Percentiles rank a stretch among this genome's conserved stretches.
These are phyloP conservation scores for Amazona vittata DNA, from an alignment of 2,113 vertebrate genomes.

Conservation along the genomic window DNA sequence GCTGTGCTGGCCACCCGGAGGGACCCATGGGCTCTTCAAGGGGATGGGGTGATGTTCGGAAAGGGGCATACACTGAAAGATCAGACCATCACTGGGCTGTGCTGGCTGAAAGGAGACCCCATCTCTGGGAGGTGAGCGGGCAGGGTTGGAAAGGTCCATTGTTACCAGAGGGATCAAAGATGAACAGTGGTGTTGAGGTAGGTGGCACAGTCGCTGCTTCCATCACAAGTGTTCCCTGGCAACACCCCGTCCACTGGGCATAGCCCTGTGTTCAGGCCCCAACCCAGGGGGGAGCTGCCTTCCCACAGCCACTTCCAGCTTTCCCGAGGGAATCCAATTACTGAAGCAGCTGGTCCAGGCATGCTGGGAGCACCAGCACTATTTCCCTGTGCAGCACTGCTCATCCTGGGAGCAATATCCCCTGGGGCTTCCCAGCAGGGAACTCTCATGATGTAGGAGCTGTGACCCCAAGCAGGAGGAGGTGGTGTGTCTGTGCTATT, in stretches of 20 bases:
- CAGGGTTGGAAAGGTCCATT: background rate
- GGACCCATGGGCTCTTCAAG: background rate
- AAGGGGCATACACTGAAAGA: background rate
- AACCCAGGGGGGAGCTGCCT: background rate
- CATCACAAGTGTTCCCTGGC: background rate
- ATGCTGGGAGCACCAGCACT: background rate
- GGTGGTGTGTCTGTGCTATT: background rate
- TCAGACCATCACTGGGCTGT: background rate
- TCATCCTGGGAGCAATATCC: background rate
- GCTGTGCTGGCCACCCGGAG: background rate
- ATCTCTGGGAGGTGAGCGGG: fast-evolving
- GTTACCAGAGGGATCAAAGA: background rate
- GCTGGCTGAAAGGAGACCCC: background rate
- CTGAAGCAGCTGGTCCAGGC: background rate
- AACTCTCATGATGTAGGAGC: background rate
- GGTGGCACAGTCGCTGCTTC: background rate
- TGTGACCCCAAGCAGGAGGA: background rate
- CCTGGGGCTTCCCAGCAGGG: background rate
- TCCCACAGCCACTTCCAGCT: background rate
- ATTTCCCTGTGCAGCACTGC: background rate
- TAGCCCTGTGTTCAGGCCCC: background rate
- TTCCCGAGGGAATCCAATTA: too few relatives aligned
- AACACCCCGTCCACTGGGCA: background rate
- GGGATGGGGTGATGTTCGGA: background rate
- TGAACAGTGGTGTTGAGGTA: background rate